Evolutionary conservation across 1,140 invertebrate species (phyloP), one percentile per base, ranked within the genome.

Genomic region (Conus betulinus): DNA sequence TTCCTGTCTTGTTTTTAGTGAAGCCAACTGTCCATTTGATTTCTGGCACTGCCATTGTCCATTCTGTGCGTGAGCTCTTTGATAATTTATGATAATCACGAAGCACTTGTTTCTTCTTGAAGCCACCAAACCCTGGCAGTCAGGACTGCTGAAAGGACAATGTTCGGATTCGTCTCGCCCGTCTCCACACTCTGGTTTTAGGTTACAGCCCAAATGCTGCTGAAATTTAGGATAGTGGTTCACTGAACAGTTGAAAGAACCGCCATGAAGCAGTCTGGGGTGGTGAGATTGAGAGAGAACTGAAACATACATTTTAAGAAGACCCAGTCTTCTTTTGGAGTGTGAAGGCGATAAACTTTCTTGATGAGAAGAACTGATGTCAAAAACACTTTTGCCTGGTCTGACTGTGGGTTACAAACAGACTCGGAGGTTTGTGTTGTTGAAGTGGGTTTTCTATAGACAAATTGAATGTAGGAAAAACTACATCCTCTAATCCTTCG

Each of bases 141-240:
- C 55, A 27, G 84, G 7, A 25, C 84, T 85, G 84, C 84, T 85
- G 60, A 67, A 85, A 55, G 84, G 84, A 85, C 84, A 85, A 60
- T 85, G 57, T 52, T 53, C n/a, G 3, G 17, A 25, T 71, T 85
- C 84, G 15, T 85, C 84, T n/a, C n/a, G n/a, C 17, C 55, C 84
- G 17, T 55, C 27, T 5, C 71, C 6, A 52, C 84, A 85, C 84
- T 85, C 84, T 39, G 60, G 57, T n/a, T 85, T n/a, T 27, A 85
- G 63, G 60, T 85, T 85, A 51, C 84, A 85, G 39, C 71, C 60
- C 25, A 85, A 13, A 57, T 85, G 84, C 5, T 67, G 57, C 23
- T 51, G 52, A 71, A 85, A 85, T 8, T 8, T 17, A 39, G 57
- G 11, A 25, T 85, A 85, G 57, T 85, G 57, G 2, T 53, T 13